Evolutionary conservation across 2,888 invertebrate genomes (phyloP).

Genomic region (Drosophila formosana): DNA sequence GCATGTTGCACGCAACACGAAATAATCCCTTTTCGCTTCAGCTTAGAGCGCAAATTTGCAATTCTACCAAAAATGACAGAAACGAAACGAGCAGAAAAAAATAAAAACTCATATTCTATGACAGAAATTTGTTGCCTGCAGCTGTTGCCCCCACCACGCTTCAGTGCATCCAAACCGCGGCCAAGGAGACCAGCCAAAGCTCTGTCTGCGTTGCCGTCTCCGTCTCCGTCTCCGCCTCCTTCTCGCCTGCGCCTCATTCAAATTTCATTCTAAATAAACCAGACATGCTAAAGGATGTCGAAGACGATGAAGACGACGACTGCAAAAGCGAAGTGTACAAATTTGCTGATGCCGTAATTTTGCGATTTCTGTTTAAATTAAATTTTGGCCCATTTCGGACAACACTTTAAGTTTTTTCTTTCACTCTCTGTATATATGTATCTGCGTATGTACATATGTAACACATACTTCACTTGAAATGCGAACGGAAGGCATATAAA

Average conservation of each 20-base stretch:
- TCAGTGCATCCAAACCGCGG: slow-evolving; percentile 39
- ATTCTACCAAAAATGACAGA: slow-evolving; percentile 38
- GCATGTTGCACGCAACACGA: slow-evolving; percentile 35
- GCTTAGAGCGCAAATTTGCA: slow-evolving; percentile 44
- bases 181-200: slow-evolving; percentile 14
- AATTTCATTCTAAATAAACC: slow-evolving; percentile 72
- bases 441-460: slow-evolving; percentile 1
- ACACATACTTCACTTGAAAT: slow-evolving; percentile 39
- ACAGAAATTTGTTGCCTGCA: slow-evolving; percentile 58
- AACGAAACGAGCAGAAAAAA: slow-evolving; percentile 2
- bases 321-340: slow-evolving; percentile 13
- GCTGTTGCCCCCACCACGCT: slow-evolving; percentile 58
- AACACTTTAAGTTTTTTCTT: slow-evolving; percentile 17
- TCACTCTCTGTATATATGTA: background rate
- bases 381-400: slow-evolving; percentile 40
- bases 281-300: slow-evolving; percentile 53
- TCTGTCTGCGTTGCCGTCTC: background rate
- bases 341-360: slow-evolving; percentile 42
- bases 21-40: slow-evolving; percentile 53
- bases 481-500: slow-evolving; percentile 53
- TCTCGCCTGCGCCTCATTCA: slow-evolving; percentile 34
- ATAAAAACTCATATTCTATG: slow-evolving; percentile 46
- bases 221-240: background rate
- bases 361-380: slow-evolving; percentile 47
- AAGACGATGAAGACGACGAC: slow-evolving; percentile 11